These are phyloP conservation scores for Hemiprocne comata DNA, from an alignment of 2,113 vertebrate species.

Conservation along the genomic window DNA sequence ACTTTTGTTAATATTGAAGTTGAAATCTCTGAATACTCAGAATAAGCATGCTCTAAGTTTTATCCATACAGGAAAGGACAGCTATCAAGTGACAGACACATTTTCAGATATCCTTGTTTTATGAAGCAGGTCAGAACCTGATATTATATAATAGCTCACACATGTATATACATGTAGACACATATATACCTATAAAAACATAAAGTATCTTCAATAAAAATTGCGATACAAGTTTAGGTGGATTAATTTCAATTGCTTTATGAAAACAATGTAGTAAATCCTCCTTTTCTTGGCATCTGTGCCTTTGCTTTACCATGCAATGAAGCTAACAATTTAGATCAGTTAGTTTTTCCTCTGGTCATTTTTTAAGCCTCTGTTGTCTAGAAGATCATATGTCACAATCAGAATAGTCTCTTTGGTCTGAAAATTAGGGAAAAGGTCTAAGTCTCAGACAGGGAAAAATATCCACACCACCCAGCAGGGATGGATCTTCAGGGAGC, in stretches of 20 bases:
- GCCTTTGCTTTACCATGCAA: background rate
- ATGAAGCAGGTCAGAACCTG: background rate
- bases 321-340: background rate
- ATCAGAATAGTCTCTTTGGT: background rate
- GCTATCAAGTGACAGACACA: background rate
- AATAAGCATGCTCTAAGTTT: background rate
- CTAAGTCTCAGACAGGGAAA: background rate
- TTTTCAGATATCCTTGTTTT: background rate
- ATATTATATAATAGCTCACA: background rate
- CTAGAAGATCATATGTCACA: background rate
- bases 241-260: background rate
- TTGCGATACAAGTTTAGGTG: background rate
- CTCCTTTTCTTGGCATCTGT: background rate
- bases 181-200: background rate
- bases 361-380: background rate
- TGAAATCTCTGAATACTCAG: background rate
- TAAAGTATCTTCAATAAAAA: background rate
- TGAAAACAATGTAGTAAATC: background rate
- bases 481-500: background rate
- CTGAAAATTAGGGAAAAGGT: background rate
- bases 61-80: background rate
- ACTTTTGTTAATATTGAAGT: background rate
- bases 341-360: background rate
- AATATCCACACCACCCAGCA: background rate
- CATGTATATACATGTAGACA: background rate